Conservation (phyloP, 2,797 vertebrate species). For the Hephaestus fuliginosus region DNA sequence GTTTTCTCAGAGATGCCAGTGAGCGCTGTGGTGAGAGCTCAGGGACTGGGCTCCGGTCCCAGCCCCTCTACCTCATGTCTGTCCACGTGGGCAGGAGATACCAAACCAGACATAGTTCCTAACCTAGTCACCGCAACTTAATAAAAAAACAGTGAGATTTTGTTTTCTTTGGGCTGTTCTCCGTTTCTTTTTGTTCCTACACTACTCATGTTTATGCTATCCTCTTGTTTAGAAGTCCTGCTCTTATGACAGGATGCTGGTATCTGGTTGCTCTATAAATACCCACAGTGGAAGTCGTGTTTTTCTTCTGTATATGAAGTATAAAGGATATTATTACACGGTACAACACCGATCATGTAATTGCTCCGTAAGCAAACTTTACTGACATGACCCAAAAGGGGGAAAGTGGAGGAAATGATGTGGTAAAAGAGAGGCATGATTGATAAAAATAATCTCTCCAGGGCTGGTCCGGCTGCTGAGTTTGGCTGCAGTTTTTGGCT, state of each 20-base stretch:
- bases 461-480: slow-evolving; percentile 31
- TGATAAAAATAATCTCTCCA: slow-evolving; percentile 24
- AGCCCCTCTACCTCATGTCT: slow-evolving; percentile 55
- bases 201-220: slow-evolving; percentile 39
- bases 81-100: slow-evolving; percentile 56
- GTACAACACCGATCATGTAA: slow-evolving; percentile 42
- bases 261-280: slow-evolving; percentile 67
- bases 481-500: slow-evolving; percentile 24
- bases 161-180: slow-evolving; percentile 34
- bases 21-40: slow-evolving; percentile 63
- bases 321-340: slow-evolving; percentile 46
- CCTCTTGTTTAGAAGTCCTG: slow-evolving; percentile 38
- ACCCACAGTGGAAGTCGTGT: slow-evolving; percentile 51
- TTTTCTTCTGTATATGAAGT: slow-evolving; percentile 32
- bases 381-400: slow-evolving; percentile 19
- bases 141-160: slow-evolving; percentile 42
- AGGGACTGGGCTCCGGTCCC: slow-evolving; percentile 44
- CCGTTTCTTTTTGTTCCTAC: slow-evolving; percentile 18
- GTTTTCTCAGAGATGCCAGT: slow-evolving; percentile 73
- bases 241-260: slow-evolving; percentile 48
- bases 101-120: slow-evolving; percentile 60
- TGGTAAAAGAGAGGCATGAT: slow-evolving; percentile 11
- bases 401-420: slow-evolving; percentile 31
- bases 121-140: slow-evolving; percentile 48
- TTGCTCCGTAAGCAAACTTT: slow-evolving; percentile 45